Base-by-base conservation (phyloP, 2,797 vertebrate genomes). In the Emys orbicularis region DNA sequence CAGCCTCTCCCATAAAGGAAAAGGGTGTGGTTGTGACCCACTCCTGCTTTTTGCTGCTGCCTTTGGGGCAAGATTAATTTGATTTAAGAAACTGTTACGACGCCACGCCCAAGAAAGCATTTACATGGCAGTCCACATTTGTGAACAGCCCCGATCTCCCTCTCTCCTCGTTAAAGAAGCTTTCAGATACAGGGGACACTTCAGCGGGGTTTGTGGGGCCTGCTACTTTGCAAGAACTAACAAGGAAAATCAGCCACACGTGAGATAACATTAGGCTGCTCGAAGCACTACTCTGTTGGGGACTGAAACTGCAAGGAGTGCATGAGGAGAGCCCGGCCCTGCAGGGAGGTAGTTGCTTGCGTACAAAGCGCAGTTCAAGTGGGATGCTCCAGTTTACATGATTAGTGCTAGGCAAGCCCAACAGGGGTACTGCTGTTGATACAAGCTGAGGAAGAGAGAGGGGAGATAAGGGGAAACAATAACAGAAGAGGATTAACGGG, bases 391-490 rank as follows among this genome's bases (percentile, higher is more conserved):
- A 31, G 13, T 25, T 84, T 90, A 83, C 87, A 65, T 90, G 95
- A 96, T 57, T 52, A 21, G 23, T 85, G 86, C 94, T 93, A 84
- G 86, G 90, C 93, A 95, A 93, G 84, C 18, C n/a, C 68, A 49
- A 53, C 8, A 4, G n/a, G 1, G 68, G 52, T 52, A 44, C 19
- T 85, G 77, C 47, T 50, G n/a, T 74, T 90, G 50, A 96, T 9
- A 91, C 74, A 92, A 56, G 59, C 72, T 80, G 52, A 12, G 16
- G 94, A 96, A 56, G 19, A 95, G 83, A 85, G 83, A 94, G 72
- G 13, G 77, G 74, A 97, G 96, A 97, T 96, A 97, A 97, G 94
- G 18, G 25, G 7, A 41, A 37, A 44, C 94, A 94, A 97, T 96
- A 95, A 97, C 56, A 5, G 0, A 4, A 34, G 34, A 92, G 53